A percentile compares a stretch with the other conserved stretches of the same genome.
These are phyloP conservation scores for Bubo blakistoni DNA, from an alignment of 2,113 vertebrate species.

Conservation along the genomic window DNA sequence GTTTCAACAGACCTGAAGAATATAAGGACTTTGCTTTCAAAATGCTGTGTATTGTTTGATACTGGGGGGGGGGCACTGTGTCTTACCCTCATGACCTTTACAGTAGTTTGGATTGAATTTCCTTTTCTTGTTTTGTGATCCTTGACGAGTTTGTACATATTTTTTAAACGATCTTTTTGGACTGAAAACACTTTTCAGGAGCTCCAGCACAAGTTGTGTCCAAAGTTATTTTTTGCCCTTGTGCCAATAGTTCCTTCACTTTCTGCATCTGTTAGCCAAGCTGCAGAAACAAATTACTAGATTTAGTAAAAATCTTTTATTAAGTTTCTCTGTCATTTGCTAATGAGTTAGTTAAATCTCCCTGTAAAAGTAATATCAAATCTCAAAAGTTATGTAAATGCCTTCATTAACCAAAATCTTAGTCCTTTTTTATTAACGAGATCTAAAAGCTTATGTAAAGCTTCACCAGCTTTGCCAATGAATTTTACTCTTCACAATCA, in stretches of 20 bases:
- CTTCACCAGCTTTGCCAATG: not conserved
- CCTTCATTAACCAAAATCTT: constrained; percentile 13
- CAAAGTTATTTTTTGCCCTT: not conserved
- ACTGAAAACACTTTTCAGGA: not conserved
- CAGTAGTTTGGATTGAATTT: not conserved
- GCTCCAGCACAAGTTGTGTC: not conserved
- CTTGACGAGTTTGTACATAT: not conserved
- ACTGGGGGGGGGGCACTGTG: not conserved
- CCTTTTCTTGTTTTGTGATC: not conserved
- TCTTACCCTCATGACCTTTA: not conserved
- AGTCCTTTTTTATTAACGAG: not conserved
- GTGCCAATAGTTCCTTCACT: not conserved
- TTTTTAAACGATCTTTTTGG: not conserved
- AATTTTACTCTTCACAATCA: not conserved
- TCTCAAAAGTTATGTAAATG: not conserved
- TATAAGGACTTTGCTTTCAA: not conserved
- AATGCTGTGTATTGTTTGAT: not conserved
- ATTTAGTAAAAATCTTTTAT: not conserved
- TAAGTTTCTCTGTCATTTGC: not conserved
- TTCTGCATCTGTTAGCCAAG: not conserved
- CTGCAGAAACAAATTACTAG: not conserved
- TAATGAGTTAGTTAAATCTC: not conserved
- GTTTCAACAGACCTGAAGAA: not conserved
- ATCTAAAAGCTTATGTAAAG: constrained; percentile 2
- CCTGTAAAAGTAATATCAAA: constrained; percentile 6